Evolutionary conservation across 2,113 vertebrate species (phyloP), one percentile per base, ranked within the genome.

Genomic region (Corythaeola cristata): DNA sequence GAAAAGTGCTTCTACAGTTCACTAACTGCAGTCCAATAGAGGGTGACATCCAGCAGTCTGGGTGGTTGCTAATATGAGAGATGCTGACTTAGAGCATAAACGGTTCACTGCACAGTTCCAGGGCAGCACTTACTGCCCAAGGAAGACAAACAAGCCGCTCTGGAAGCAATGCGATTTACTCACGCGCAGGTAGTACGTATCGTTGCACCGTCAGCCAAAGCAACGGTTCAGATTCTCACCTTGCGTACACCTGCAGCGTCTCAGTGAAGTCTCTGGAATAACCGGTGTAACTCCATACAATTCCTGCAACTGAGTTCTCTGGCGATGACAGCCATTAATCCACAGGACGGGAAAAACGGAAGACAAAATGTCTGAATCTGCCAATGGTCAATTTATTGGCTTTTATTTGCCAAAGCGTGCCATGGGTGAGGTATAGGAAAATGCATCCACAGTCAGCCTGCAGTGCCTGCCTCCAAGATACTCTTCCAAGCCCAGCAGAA

Each of bases 401-500:
- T 94, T 94, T 72, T 81, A 80, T 81, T 92, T 82, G 76, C 73
- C 86, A 89, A 85, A 92, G 35, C 9, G 5, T 87, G 64, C 37
- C 10, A 0, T 71, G 52, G 39, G 19, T 75, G 52, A 89, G 53
- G 68, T 77, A 33, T 33, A 81, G 69, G 77, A 94, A 93, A 95
- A 83, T 24, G 17, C 47, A 85, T 66, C 69, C 68, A 53, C 47
- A n/a, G 68, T 73, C 88, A 90, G 37, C 37, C 44, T 10, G 2
- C 56, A 60, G 41, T 72, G 35, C 60, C n/a, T 60, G 55, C n/a
- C 86, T 92, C 83, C 86, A 81, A 80, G 72, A 96, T 22, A 64
- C 28, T 72, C 72, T 93, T 83, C 86, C 62, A 92, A 96, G 33
- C 62, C 79, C 52, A 84, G 60, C 33, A 97, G 72, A 93, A 91